A percentile compares a stretch with the other conserved stretches of the same genome.
These are phyloP conservation scores for Apogon hyalosoma DNA, from an alignment of 2,797 vertebrate species.

Conservation along the genomic window DNA sequence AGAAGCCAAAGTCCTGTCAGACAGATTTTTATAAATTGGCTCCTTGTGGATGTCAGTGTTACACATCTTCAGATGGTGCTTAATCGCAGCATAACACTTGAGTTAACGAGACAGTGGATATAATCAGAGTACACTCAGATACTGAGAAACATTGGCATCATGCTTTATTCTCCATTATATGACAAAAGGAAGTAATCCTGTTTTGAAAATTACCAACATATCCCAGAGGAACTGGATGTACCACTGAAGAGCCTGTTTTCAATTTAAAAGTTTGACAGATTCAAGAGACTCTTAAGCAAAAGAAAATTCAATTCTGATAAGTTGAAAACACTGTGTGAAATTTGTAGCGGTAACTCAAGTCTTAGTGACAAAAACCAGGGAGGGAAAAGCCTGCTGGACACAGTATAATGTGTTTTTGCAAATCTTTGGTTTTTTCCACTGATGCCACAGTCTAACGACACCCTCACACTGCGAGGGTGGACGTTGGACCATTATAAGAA, in stretches of 20 bases:
- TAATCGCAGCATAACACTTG: conserved; percentile 37
- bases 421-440: conserved; percentile 8
- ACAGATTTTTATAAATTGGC: conserved; percentile 64
- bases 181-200: conserved; percentile 40
- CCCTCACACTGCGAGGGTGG: too few species aligned
- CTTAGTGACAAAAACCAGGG: conserved; percentile 9
- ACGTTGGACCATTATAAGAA: background rate
- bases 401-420: background rate
- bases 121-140: conserved; percentile 26
- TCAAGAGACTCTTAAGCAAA: conserved; percentile 22
- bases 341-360: conserved; percentile 8
- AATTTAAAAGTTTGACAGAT: conserved; percentile 51
- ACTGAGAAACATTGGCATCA: background rate
- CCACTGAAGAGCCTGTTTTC: conserved; percentile 15
- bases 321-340: conserved; percentile 15
- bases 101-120: conserved; percentile 28
- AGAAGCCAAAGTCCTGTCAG: conserved; percentile 44
- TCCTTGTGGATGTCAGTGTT: conserved; percentile 58
- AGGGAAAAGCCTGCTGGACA: background rate
- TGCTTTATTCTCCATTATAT: conserved; percentile 11
- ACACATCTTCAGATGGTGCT: conserved; percentile 43
- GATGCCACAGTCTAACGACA: background rate
- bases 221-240: conserved; percentile 31
- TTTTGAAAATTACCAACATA: conserved; percentile 35
- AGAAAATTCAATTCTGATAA: conserved; percentile 37